Evolutionary conservation across 2,888 invertebrate genomes (phyloP).

Genomic region (Heliconius ethilla): DNA sequence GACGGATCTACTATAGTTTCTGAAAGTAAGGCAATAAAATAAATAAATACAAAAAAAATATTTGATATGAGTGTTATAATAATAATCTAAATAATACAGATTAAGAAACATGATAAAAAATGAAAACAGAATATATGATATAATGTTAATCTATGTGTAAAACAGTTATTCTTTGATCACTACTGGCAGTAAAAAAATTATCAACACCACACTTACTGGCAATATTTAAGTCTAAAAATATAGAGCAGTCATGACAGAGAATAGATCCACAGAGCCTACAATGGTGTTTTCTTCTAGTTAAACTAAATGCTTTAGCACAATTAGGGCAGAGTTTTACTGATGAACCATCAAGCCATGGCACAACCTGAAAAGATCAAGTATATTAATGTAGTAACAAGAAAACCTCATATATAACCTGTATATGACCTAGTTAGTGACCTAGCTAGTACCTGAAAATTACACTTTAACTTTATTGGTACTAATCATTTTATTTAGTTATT

Average conservation of each 20-base stretch:
- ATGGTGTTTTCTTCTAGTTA: conserved; percentile 96
- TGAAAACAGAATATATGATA: too few relatives aligned
- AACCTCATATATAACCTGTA: neutral
- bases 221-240: conserved; percentile 89
- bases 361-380: conserved; percentile 73
- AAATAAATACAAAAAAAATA: too few relatives aligned
- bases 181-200: neutral
- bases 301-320: conserved; percentile 93
- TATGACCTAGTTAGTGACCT: too few relatives aligned
- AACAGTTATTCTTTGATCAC: too few relatives aligned
- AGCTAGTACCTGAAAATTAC: neutral
- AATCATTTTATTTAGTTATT: neutral
- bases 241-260: conserved; percentile 95
- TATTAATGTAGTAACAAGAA: neutral
- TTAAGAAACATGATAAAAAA: too few relatives aligned
- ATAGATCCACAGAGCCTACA: conserved; percentile 97
- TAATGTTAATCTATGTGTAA: too few relatives aligned
- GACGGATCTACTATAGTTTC: conserved; percentile 78
- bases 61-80: too few relatives aligned
- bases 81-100: too few relatives aligned
- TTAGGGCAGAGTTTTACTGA: conserved; percentile 94
- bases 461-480: neutral
- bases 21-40: conserved; percentile 49
- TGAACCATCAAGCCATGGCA: conserved; percentile 96
- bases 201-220: conserved; percentile 84